Conservation (phyloP, 2,888 invertebrate species). For the Eledona agricola region DNA sequence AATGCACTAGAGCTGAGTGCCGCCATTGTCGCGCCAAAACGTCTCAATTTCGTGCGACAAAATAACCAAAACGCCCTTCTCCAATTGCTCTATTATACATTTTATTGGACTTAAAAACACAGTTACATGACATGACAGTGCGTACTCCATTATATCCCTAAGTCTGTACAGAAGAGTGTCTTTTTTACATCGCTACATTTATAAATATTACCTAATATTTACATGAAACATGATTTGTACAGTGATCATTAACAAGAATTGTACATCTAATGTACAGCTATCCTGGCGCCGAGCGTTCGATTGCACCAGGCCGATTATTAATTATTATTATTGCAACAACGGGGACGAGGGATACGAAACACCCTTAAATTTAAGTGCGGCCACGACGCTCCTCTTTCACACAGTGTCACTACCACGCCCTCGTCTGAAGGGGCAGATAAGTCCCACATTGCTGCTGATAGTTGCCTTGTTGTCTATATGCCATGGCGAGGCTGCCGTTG, state of each 20-base stretch:
- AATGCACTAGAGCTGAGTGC: slow-evolving; percentile 38
- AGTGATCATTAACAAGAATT: slow-evolving; percentile 30
- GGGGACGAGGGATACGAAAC: background rate
- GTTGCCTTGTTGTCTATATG: slow-evolving; percentile 71
- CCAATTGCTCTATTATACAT: slow-evolving; percentile 40
- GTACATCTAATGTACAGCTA: slow-evolving; percentile 31
- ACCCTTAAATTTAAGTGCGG: no score
- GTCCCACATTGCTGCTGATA: slow-evolving; percentile 88
- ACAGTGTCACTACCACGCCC: slow-evolving; percentile 83
- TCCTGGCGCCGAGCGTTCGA: slow-evolving; percentile 11
- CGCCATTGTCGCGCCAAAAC: slow-evolving; percentile 26
- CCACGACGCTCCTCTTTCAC: no score
- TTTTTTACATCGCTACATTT: slow-evolving; percentile 40
- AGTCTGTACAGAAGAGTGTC: slow-evolving; percentile 32
- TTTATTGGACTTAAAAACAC: slow-evolving; percentile 50
- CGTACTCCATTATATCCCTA: slow-evolving; percentile 39
- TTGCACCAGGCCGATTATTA: slow-evolving; percentile 5
- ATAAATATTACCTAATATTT: slow-evolving; percentile 47
- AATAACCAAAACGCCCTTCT: slow-evolving; percentile 9
- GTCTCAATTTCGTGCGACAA: slow-evolving; percentile 17
- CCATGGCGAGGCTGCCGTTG: slow-evolving; percentile 70
- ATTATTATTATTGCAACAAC: slow-evolving; percentile 5
- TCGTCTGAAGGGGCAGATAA: slow-evolving; percentile 82
- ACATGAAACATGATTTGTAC: slow-evolving; percentile 43
- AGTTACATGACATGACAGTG: slow-evolving; percentile 49